Evolutionary conservation across 1,140 invertebrate species (phyloP), one percentile per base, ranked within the genome.

Genomic region (Gryon sp.): DNA sequence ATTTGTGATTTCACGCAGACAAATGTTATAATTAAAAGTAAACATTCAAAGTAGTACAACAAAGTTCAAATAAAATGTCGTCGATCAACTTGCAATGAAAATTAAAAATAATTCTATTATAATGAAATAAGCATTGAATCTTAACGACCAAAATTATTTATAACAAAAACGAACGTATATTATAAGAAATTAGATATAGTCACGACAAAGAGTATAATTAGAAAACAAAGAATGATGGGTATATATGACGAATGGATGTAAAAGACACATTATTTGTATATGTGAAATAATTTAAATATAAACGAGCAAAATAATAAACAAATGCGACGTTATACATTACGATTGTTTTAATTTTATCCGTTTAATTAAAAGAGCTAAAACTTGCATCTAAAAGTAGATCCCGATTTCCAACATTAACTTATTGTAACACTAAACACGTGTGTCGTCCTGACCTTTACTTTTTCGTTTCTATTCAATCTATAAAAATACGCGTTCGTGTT

Each of bases 361-460:
- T 30, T 30, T 46, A 46, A 46, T 46, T n/a, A 16, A 46, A 28
- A 46, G 43, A 30, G 43, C 16, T 18, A 26, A 46, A 46, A 9
- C 14, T n/a, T 11, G 26, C 8, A n/a, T 45, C 43, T 46, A 46
- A 46, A 46, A 46, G 43, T 46, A 46, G 43, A 46, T 30, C 43
- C 30, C 1, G 19, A 45, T 24, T 26, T 26, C 14, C 32, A 26
- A 26, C 41, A 14, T 12, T 22, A 45, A 63, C 59, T 48, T 22
- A 63, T 50, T 63, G 32, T 63, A 63, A 63, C 43, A 36, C 34
- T 50, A 40, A 63, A 50, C 34, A 50, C 22, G 32, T 63, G 43
- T n/a, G 36, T 28, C 46, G 18, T 34, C n/a, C 46, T 34, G 28
- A 34, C 15, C 18, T 63, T 63, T 63, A 50, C 59, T 63, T 63